Evolutionary conservation across 1,140 invertebrate species (phyloP), one percentile per base, ranked within the genome.

Genomic region (Diprion similis): DNA sequence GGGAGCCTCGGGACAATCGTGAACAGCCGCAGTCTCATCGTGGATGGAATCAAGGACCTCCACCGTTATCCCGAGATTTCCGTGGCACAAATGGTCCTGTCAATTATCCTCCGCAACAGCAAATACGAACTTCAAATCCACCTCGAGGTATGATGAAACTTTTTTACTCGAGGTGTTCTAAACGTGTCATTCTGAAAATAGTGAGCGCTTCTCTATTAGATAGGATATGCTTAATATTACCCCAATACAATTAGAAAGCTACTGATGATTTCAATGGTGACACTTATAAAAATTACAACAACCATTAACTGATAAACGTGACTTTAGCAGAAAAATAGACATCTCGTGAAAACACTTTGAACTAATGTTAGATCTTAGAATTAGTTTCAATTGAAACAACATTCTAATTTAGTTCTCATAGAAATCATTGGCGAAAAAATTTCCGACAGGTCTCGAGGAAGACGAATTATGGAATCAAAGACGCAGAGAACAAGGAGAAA

Each of bases 401-500:
- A 37, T 37, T 37, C 6, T 37, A 37, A 37, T 37, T 37, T 37
- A 37, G 24, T 37, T 37, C 24, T 37, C 24, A 37, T 37, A 37
- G 24, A 37, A 37, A 3, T 37, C 18, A 18, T 37, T 37, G 24
- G 24, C 6, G 6, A 37, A 37, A 37, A 37, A 37, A 37, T 3
- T 37, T 37, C 64, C 0, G 45, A 37, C 24, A 85, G 84, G 81
- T 11, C 88, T 88, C 11, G 92, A 95, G 80, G 94, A 95, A 71
- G 94, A 95, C 70, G 93, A 95, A 79, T 83, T 93, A 10, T 94
- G 93, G 92, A 90, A 90, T 13, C 92, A 94, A 77, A 89, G 91
- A 75, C 89, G 93, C 17, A 89, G 91, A 73, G 91, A 94, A 69
- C 91, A 92, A 76, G 88, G 90, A 81, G 91, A 95, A 86, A 89